Evolutionary conservation across 37 sponge, comb jelly and placozoan genomes (phyloP), one percentile per base, ranked within the genome.

Genomic region (Haliclona indistincta): DNA sequence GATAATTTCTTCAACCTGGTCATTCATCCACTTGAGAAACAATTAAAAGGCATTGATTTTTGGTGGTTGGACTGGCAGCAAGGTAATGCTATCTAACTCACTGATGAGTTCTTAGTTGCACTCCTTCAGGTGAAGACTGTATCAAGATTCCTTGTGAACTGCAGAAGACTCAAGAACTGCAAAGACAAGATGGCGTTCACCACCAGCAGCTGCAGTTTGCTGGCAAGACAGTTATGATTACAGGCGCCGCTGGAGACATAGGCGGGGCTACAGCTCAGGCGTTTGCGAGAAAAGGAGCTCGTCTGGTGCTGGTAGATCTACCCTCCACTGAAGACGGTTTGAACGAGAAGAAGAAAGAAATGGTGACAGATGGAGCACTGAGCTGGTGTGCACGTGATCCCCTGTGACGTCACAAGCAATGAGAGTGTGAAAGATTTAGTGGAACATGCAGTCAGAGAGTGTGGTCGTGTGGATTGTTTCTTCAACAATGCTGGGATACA

Each of bases 401-500:
- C 67, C 26, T 77, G 81, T 2, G 85, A 92, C 68, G 82, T 92
- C n/a, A 88, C 85, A 3, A 76, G 67, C 0, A 32, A 38, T 3
- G 83, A 88, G 22, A 83, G 88, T 10, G 84, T 93, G 36, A 32
- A 74, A 34, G 43, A 47, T 35, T 72, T 88, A 56, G 76, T 85
- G 29, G 58, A 71, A 20, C 47, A 45, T 15, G 71, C 80, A 8
- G 29, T 84, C 26, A 43, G 49, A 0, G 54, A 54, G 38, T 88
- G 52, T 41, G 81, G 91, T 33, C 38, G 54, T 22, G 81, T 93
- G 17, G 83, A 93, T 55, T 77, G 63, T 34, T 77, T 88, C 45
- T 93, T 93, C 55, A 93, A 93, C 78, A 93, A 93, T 68, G 94
- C 94, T 39, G 94, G 94, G 10, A 67, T 93, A 3, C 94, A 93